A percentile compares a stretch with the other conserved stretches of the same genome.
Evolutionary conservation across 2,113 vertebrate species (phyloP).

Genomic region (Nothoprocta pentlandii): DNA sequence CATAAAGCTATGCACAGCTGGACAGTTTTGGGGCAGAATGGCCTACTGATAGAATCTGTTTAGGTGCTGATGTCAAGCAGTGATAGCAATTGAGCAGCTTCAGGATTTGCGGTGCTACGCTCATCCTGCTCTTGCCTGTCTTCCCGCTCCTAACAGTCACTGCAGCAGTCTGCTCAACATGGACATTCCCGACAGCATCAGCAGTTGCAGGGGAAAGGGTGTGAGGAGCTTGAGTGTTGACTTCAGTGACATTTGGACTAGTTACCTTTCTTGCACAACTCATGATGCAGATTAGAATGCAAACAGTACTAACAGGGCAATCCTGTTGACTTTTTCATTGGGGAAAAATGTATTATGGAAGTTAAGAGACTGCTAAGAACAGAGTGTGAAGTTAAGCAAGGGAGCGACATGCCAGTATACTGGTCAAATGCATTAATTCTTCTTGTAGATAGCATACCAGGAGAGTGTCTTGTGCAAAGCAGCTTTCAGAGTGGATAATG

Average conservation of each 20-base stretch:
- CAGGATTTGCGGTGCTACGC: background rate
- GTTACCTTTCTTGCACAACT: background rate
- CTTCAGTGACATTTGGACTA: background rate
- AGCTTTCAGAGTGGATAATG: background rate
- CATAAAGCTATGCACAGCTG: background rate
- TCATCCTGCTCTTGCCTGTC: background rate
- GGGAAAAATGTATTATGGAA: background rate
- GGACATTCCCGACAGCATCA: background rate
- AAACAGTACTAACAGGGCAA: background rate
- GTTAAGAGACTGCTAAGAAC: background rate
- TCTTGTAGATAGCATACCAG: background rate
- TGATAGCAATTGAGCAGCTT: background rate
- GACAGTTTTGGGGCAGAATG: background rate
- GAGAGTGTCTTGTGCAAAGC: background rate
- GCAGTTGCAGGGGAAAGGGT: background rate
- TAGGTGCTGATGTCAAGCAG: accelerated
- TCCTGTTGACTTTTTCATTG: background rate
- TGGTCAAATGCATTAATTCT: background rate
- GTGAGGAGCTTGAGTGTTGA: background rate
- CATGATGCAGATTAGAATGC: background rate
- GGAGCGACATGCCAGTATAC: background rate
- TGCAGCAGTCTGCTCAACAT: background rate
- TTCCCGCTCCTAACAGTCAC: background rate
- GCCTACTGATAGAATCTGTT: background rate
- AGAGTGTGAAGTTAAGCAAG: background rate